Evolutionary conservation across 2,113 vertebrate genomes (phyloP), one percentile per base, ranked within the genome.

Genomic region (Colius striatus): DNA sequence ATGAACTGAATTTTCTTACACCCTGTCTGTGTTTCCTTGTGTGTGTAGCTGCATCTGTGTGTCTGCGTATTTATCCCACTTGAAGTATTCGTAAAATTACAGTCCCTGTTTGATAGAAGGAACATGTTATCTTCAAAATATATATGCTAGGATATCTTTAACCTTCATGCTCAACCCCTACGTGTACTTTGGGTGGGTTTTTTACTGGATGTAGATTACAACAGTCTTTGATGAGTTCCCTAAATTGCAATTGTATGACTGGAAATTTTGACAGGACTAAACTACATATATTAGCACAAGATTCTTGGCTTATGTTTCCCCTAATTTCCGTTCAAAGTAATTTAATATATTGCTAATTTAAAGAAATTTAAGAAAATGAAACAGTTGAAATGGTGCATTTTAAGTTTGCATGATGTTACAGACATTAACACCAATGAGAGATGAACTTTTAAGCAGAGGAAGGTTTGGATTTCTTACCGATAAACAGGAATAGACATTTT

Each of bases 331-430:
- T 78, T 89, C 45, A 7, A 23, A 79, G 67, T 55, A 84, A 97
- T 92, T 87, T 94, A 71, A 89, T 68, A 55, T 47, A 51, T 73
- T 78, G 41, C 11, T 66, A 91, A 84, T 90, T 96, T 94, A 91
- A 97, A 95, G 91, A 68, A 93, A 95, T 92, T 96, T 94, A 86
- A 95, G 96, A 95, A 97, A 97, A 95, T 61, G 61, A 96, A 95
- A 90, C 87, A 81, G 57, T 30, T 86, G 79, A 80, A 95, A 89
- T 78, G 75, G 48, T 34, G 87, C 62, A 47, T 63, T 84, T 95
- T 72, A 77, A 85, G 15, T 19, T 57, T 45, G 19, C 38, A 67
- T 0, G 6, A 68, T 63, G 57, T 54, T 78, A 84, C 51, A 16
- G 58, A 34, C 29, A 89, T 74, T 74, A n/a, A 1, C 72, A 78